Evolutionary conservation across 2,113 vertebrate species (phyloP).

Genomic region (Athene noctua): DNA sequence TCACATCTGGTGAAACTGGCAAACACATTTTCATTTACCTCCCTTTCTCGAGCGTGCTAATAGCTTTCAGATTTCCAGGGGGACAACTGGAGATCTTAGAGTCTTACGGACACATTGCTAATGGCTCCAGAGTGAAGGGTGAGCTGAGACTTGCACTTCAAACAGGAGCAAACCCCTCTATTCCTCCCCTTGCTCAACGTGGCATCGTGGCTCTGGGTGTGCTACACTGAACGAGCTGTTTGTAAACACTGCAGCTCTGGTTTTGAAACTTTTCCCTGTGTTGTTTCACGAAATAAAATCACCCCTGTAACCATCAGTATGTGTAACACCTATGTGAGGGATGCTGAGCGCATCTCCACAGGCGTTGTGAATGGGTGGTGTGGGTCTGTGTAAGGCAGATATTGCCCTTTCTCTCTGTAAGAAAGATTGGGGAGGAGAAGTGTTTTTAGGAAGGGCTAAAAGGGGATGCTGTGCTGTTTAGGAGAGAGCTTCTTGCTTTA

Average conservation of each 20-base stretch:
- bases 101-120: not conserved
- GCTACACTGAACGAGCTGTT: not conserved
- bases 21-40: conserved; percentile 60
- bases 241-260: not conserved
- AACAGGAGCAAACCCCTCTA: not conserved
- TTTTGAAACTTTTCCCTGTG: not conserved
- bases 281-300: not conserved
- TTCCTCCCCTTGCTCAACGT: not conserved
- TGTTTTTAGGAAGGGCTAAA: not conserved
- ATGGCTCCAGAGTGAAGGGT: not conserved
- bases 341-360: not conserved
- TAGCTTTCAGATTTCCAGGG: conserved; percentile 54
- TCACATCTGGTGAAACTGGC: conserved; percentile 64
- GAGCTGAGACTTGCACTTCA: conserved; percentile 25
- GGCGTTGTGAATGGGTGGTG: not conserved
- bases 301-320: no score
- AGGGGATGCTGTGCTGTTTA: not conserved
- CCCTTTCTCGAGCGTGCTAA: conserved; percentile 51
- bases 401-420: not conserved
- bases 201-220: accelerated
- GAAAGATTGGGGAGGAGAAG: not conserved
- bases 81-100: conserved; percentile 5
- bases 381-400: not conserved
- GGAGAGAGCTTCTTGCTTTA: not conserved
- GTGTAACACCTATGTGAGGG: accelerated